Percentiles rank a stretch among this genome's conserved stretches.
Conservation (phyloP, 2,113 vertebrate genomes). For the Columba livia region DNA sequence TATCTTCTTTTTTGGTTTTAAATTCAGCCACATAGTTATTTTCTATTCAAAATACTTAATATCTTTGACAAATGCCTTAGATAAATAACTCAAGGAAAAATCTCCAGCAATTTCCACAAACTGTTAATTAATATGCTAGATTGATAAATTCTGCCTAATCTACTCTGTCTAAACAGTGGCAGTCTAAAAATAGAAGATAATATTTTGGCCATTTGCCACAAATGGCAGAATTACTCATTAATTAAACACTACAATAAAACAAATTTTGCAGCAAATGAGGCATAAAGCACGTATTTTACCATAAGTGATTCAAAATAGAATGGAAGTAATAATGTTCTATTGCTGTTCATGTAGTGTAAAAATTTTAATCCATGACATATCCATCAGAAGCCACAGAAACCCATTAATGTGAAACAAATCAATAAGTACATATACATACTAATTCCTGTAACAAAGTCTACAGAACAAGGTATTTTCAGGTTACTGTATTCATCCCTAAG, state of each 20-base stretch:
- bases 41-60: slow-evolving; percentile 32
- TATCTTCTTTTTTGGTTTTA: not conserved
- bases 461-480: not conserved
- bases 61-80: slow-evolving; percentile 4
- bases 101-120: slow-evolving; percentile 7
- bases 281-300: slow-evolving; percentile 62
- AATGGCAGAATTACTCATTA: slow-evolving; percentile 65
- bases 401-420: slow-evolving; percentile 7
- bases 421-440: not conserved
- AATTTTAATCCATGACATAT: slow-evolving; percentile 15
- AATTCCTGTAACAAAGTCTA: not conserved
- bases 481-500: not conserved
- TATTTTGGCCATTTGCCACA: slow-evolving; percentile 69
- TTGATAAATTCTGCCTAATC: slow-evolving; percentile 52
- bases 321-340: slow-evolving; percentile 34
- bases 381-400: slow-evolving; percentile 10
- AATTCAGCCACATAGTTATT: not conserved
- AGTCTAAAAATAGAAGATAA: slow-evolving; percentile 47
- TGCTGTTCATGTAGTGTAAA: slow-evolving; percentile 3
- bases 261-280: slow-evolving; percentile 72
- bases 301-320: slow-evolving; percentile 60
- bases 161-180: slow-evolving; percentile 53
- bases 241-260: slow-evolving; percentile 71
- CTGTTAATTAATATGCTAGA: slow-evolving; percentile 36
- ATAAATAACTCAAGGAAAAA: slow-evolving; percentile 58